Base-by-base conservation (phyloP, 2,888 invertebrate species). In the Callyntrura sp. region DNA sequence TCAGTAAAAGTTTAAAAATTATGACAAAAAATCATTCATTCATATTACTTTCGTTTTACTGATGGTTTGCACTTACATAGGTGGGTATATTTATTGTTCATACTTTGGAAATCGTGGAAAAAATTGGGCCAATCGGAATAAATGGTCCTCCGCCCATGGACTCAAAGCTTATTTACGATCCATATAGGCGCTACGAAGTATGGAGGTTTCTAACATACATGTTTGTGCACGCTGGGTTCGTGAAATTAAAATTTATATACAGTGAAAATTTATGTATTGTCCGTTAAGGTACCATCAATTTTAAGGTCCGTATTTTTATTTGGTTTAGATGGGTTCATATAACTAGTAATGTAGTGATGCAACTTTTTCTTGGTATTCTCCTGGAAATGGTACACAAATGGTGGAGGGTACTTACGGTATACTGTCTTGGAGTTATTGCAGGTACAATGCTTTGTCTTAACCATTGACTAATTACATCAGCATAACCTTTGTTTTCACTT, bases 121-220 rank as follows among this genome's bases (percentile, higher is more conserved):
- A 92, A 93, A 94, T 93, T 92, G 93, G 93, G 11, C 84, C 90
- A 83, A 84, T 92, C 25, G 95, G 94, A 55, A 95, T 95, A 94
- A 95, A 94, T 94, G 96, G 94, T 94, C 96, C 97, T 48, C 98
- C 98, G 0, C 97, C 98, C 0, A 96, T 97, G 60, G 97, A 97
- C 11, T 96, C 96, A 83, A 94, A 97, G 2, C 96, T 98, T 93
- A 98, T 99, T 92, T 99, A 98, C 95, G 97, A 98, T 95, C 99
- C 99, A 0, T 96, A 96, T 91, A 96, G 96, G 94, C 96, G 99
- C 90, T 96, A 96, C 85, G 97, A 99, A 95, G 97, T 97, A 0
- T 99, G 99, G 99, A 95, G 99, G 93, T 99, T 97, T 94, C 94
- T 98, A 76, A 97, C 98, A 0, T 99, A 99, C 94, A 99, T 99